Conservation (phyloP, 2,797 vertebrate species). For the Squalus acanthias region DNA sequence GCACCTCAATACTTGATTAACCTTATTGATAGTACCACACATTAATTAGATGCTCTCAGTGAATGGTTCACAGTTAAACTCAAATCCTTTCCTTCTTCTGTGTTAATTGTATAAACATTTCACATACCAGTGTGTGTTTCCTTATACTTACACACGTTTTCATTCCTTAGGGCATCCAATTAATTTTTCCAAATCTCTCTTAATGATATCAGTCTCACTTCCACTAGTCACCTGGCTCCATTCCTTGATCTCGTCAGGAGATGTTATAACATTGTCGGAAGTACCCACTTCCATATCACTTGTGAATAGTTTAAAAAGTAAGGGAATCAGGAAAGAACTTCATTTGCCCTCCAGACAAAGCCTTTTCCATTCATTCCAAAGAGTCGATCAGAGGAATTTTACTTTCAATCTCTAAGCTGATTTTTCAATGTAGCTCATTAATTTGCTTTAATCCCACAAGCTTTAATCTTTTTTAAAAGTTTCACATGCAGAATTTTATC, state of each 20-base stretch:
- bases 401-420: neutral
- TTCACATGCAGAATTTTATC: neutral
- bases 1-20: neutral
- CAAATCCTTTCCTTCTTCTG: neutral
- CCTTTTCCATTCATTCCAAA: neutral
- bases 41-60: neutral
- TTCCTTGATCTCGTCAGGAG: too few species aligned
- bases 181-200: too few species aligned
- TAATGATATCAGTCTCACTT: too few species aligned
- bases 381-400: neutral
- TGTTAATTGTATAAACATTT: neutral
- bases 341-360: neutral
- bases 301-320: too few species aligned
- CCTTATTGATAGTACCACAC: neutral
- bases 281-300: too few species aligned
- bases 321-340: neutral
- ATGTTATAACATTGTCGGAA: too few species aligned
- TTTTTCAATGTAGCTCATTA: neutral
- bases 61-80: neutral
- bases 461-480: neutral
- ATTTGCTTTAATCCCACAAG: neutral
- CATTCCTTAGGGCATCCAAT: too few species aligned
- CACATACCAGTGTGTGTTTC: neutral
- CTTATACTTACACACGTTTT: too few species aligned
- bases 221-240: too few species aligned